phyloP scores from a whole-genome alignment of 53 echinoderm and acorn worm genomes.

The Patiria pectinifera region DNA sequence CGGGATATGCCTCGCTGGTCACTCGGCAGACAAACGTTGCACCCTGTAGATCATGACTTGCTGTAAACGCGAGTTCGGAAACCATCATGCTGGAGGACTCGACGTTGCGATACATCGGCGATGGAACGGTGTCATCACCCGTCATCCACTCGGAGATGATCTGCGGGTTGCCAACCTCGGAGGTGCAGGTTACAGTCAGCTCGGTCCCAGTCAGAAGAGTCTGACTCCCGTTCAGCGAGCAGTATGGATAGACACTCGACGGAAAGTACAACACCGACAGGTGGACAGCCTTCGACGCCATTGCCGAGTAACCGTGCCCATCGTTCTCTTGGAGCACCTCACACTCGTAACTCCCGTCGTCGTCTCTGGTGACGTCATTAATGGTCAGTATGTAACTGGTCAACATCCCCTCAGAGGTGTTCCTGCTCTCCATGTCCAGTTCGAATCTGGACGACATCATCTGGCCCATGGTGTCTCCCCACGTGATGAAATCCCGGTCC shows the following conservation, averaged over 20 bases:
- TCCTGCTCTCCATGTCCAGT: slow-evolving; percentile 9
- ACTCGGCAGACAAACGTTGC: slow-evolving; percentile 21
- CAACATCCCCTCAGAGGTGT: background rate
- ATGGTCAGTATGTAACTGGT: slow-evolving; percentile 46
- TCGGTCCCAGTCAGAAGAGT: slow-evolving; percentile 38
- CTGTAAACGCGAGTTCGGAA: slow-evolving; percentile 2
- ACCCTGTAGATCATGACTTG: slow-evolving; percentile 8
- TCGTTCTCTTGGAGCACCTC: slow-evolving; percentile 38
- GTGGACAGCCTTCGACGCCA: slow-evolving; percentile 39
- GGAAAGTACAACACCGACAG: slow-evolving; percentile 54
- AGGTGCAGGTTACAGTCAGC: slow-evolving; percentile 33
- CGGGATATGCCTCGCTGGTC: slow-evolving; percentile 29
- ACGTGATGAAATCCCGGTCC: slow-evolving; percentile 49
- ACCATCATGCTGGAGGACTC: slow-evolving; percentile 23
- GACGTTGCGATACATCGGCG: background rate
- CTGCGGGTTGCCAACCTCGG: slow-evolving; percentile 49
- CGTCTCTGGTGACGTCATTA: slow-evolving; percentile 40
- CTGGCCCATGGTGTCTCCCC: slow-evolving; percentile 37
- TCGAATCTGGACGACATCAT: slow-evolving; percentile 56
- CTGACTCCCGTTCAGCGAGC: slow-evolving; percentile 28
- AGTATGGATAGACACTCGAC: slow-evolving; percentile 1
- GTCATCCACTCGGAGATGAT: slow-evolving; percentile 31
- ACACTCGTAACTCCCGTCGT: slow-evolving; percentile 54
- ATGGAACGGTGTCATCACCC: background rate
- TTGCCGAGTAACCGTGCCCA: slow-evolving; percentile 39